Evolutionary conservation across 1,140 invertebrate species (phyloP).

Genomic region (Contarinia nasturtii): DNA sequence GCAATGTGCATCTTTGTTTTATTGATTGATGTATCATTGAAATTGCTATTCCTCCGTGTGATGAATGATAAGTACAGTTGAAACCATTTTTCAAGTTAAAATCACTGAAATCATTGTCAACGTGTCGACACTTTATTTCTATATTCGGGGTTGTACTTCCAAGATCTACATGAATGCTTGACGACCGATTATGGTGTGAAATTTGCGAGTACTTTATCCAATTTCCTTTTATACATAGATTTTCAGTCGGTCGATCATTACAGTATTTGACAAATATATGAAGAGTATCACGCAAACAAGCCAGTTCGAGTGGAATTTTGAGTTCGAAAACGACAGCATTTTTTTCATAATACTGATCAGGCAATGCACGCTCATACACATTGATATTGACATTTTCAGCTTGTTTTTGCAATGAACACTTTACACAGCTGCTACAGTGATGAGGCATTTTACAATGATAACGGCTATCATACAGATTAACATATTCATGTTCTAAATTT

Average conservation of each 20-base stretch:
- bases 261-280: too few species aligned
- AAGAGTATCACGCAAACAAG: too few species aligned
- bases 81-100: not conserved
- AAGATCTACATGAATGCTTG: not conserved
- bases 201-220: not conserved
- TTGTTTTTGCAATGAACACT: not conserved
- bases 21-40: not conserved
- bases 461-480: not conserved
- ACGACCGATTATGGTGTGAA: not conserved
- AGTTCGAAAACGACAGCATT: not conserved
- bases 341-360: not conserved
- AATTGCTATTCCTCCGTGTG: not conserved
- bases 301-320: too few species aligned
- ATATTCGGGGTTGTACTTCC: not conserved
- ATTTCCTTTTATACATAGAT: not conserved
- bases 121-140: not conserved
- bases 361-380: not conserved
- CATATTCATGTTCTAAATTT: not conserved
- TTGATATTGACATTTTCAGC: not conserved
- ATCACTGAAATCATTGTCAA: not conserved
- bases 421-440: not conserved
- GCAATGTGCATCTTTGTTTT: not conserved
- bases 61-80: not conserved
- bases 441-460: not conserved
- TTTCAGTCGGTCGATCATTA: too few species aligned